Base-by-base conservation (phyloP, 2,113 vertebrate genomes). In the Ammodytes marinus region DNA sequence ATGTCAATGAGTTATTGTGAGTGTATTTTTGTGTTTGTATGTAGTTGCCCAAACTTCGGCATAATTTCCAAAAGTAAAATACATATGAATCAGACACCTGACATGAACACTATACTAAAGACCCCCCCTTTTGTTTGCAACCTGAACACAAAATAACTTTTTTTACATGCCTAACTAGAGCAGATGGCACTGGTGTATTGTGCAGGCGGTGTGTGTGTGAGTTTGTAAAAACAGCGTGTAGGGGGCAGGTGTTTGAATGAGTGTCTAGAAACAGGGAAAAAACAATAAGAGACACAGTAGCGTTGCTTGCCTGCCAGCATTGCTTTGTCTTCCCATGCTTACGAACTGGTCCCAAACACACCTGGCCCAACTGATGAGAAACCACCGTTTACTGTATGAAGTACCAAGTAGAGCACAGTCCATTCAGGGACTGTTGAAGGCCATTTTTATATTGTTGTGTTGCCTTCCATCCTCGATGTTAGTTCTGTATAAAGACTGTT, bases 151-250 rank as follows among this genome's bases (percentile, higher is more conserved):
- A 89, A 89, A 86, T 53, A 82, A 61, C 66, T 8, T 43, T 81
- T 88, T 87, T 90, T 60, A 52, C 59, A 78, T 80, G 74, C 86
- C 63, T 66, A 75, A 74, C 52, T 71, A 76, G 86, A 89, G 86
- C 92, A 91, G 89, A 90, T 91, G 91, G 90, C 60, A 54, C 53
- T 58, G n/a, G 68, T 86, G 82, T 73, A 71, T 83, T 85, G 80
- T 85, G 72, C 54, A 57, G 52, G 71, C 66, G 60, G 73, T 73
- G 53, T 80, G 67, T 72, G 50, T 67, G 50, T 59, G 45, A 54
- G 54, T 40, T n/a, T 40, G 66, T 7, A 5, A 54, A 39, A 63
- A 1, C 5, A 11, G 55, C 19, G 60, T 54, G 52, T 68, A 69
- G n/a, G 68, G 59, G 78, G 77, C 70, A 85, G 80, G 88, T 88